phyloP scores from a whole-genome alignment of 2,888 invertebrate genomes.

The Elmis aenea region DNA sequence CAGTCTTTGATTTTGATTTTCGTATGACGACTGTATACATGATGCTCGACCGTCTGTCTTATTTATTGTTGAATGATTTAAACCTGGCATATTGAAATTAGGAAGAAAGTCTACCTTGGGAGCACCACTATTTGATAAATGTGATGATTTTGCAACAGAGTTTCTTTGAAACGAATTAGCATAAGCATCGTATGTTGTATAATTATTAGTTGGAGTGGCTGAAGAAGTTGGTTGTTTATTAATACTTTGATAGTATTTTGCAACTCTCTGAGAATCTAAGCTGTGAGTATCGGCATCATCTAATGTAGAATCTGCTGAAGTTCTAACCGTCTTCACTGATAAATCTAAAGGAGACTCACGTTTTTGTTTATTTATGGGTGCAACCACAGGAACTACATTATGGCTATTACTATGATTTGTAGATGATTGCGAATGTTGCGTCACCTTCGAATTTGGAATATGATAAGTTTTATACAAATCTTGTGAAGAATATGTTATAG shows the following conservation, averaged over 20 bases:
- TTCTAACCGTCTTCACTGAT: slow-evolving; percentile 83
- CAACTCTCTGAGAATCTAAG: slow-evolving; percentile 44
- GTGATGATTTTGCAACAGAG: slow-evolving; percentile 31
- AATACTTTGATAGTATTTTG: slow-evolving; percentile 30
- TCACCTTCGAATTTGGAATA: slow-evolving; percentile 9
- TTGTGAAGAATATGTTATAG: slow-evolving; percentile 13
- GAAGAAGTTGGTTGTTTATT: slow-evolving; percentile 34
- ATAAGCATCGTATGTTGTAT: slow-evolving; percentile 34
- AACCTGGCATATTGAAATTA: slow-evolving; percentile 56
- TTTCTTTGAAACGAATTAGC: slow-evolving; percentile 33
- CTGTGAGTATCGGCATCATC: slow-evolving; percentile 52
- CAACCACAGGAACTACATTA: slow-evolving; percentile 17
- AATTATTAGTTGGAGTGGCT: slow-evolving; percentile 25
- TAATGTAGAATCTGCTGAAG: slow-evolving; percentile 82
- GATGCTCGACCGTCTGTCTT: slow-evolving; percentile 14
- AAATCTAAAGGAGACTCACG: slow-evolving; percentile 80
- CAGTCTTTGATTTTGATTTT: slow-evolving; percentile 12
- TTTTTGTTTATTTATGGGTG: slow-evolving; percentile 47
- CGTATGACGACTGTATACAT: slow-evolving; percentile 9
- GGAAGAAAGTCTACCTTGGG: slow-evolving; percentile 78
- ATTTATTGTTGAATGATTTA: slow-evolving; percentile 21
- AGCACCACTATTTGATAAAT: slow-evolving; percentile 47
- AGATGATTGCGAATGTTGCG: slow-evolving; percentile 4
- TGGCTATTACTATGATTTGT: slow-evolving; percentile 4
- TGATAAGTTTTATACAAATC: slow-evolving; percentile 17